A percentile compares a stretch with the other conserved stretches of the same genome.
Evolutionary conservation across 2,797 vertebrate genomes (phyloP).

Genomic region (Hyperoplus lanceolatus): DNA sequence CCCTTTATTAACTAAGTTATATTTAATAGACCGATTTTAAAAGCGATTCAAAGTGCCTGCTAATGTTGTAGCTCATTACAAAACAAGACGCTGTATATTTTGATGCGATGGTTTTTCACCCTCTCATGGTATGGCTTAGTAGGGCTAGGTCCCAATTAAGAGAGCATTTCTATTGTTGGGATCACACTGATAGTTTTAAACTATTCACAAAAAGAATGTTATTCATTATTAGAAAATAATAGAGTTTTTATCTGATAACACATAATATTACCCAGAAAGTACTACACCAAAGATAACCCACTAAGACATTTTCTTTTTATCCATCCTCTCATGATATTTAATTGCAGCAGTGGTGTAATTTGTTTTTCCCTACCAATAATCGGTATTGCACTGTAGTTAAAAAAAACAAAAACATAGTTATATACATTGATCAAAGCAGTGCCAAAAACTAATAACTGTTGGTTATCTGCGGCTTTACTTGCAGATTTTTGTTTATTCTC

Average conservation of each 20-base stretch:
- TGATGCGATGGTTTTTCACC: too few species aligned
- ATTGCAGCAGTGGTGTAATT: slow-evolving; percentile 30
- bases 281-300: slow-evolving; percentile 39
- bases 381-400: background rate
- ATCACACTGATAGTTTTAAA: too few species aligned
- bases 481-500: slow-evolving; percentile 16
- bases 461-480: background rate
- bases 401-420: background rate
- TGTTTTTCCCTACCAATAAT: slow-evolving; percentile 24
- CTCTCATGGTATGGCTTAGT: too few species aligned
- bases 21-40: background rate
- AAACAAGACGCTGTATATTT: background rate
- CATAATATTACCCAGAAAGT: slow-evolving; percentile 54
- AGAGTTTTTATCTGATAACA: slow-evolving; percentile 39
- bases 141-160: too few species aligned
- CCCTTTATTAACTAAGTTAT: background rate
- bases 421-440: slow-evolving; percentile 18
- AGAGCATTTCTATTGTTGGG: too few species aligned
- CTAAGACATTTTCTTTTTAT: slow-evolving; percentile 59
- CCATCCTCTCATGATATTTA: slow-evolving; percentile 56
- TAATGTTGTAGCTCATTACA: background rate
- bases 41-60: background rate
- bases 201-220: slow-evolving; percentile 5
- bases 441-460: slow-evolving; percentile 1
- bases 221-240: slow-evolving; percentile 17